These are phyloP conservation scores for Vulpes ferrilata DNA, from an alignment of 2,113 vertebrate species.

Conservation along the genomic window DNA sequence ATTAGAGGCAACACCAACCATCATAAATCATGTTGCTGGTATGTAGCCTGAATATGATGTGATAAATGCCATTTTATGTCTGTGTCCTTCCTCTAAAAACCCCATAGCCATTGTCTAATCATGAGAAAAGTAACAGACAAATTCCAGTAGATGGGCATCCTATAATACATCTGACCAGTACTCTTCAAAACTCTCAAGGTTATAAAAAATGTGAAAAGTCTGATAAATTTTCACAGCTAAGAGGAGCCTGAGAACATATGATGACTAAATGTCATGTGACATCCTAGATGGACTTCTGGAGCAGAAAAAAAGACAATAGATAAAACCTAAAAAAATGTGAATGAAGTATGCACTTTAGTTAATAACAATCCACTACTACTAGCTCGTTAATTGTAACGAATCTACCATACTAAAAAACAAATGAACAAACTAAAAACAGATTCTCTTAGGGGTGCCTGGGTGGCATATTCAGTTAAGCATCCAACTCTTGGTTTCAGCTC, in stretches of 20 bases:
- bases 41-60: background rate
- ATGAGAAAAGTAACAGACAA: background rate
- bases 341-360: background rate
- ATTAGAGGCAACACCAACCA: background rate
- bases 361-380: background rate
- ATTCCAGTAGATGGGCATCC: background rate
- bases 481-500: background rate
- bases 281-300: background rate
- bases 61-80: background rate
- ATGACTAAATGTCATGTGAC: background rate
- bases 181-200: background rate
- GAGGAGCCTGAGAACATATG: background rate
- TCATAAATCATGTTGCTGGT: too few relatives aligned
- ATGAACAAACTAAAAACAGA: background rate
- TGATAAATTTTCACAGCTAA: background rate
- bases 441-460: background rate
- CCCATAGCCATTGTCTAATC: background rate
- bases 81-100: background rate
- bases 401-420: background rate
- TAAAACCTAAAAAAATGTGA: background rate
- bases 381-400: background rate
- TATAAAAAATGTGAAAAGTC: background rate
- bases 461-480: background rate
- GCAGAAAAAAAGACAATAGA: background rate
- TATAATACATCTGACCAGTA: background rate